Conservation (phyloP, 2,888 invertebrate genomes). For the Eilema sororculum region DNA sequence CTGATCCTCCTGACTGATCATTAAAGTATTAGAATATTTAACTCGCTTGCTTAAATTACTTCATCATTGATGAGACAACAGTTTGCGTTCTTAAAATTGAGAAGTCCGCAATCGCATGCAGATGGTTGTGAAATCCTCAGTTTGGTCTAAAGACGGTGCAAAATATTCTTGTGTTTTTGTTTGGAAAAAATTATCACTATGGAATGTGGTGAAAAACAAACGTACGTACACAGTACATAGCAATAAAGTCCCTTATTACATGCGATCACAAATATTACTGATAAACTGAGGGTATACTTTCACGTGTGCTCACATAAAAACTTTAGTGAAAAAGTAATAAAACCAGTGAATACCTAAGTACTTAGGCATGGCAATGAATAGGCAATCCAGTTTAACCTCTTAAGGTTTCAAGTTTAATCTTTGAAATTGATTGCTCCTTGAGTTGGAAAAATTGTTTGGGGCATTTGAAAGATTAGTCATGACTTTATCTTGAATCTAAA, state of each 20-base stretch:
- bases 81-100: too few relatives aligned
- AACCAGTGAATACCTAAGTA: neutral
- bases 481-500: neutral
- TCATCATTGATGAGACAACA: too few relatives aligned
- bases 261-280: neutral
- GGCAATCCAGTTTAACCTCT: neutral
- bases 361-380: neutral
- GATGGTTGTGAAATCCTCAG: too few relatives aligned
- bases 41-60: too few relatives aligned
- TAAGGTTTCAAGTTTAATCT: neutral
- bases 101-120: too few relatives aligned
- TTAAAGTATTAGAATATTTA: too few relatives aligned
- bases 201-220: too few relatives aligned
- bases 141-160: too few relatives aligned
- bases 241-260: neutral
- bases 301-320: neutral
- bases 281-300: neutral
- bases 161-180: too few relatives aligned
- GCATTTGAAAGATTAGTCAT: neutral
- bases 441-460: neutral
- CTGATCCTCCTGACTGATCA: too few relatives aligned
- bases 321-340: neutral
- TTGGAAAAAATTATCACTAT: too few relatives aligned
- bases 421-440: conserved; percentile 2
- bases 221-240: neutral